Conservation (phyloP, 1,140 invertebrate genomes). For the Mamestra configurata region DNA sequence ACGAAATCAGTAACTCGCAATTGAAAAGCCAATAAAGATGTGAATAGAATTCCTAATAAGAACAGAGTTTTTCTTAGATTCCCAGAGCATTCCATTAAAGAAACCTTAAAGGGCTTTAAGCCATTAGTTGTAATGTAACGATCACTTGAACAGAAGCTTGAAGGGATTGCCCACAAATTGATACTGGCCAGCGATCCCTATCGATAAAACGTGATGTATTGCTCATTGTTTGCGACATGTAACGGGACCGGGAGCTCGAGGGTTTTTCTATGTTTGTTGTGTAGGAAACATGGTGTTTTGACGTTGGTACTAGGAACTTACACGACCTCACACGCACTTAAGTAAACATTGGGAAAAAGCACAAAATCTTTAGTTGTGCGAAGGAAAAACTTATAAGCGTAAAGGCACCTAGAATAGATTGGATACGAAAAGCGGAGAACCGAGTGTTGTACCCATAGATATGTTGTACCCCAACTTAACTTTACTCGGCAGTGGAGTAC, state of each 20-base stretch:
- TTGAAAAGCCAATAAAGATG: constrained; percentile 15
- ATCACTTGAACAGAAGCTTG: constrained; percentile 23
- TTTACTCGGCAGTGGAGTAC: too few species aligned
- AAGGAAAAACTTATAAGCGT: too few species aligned
- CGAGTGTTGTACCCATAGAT: not conserved
- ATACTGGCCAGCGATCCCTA: constrained; percentile 23
- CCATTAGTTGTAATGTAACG: constrained; percentile 29
- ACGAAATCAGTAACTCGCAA: constrained; percentile 5
- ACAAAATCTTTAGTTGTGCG: too few species aligned
- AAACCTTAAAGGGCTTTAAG: constrained; percentile 6
- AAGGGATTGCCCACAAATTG: constrained; percentile 37
- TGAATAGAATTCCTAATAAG: constrained; percentile 23
- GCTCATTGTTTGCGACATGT: constrained; percentile 34
- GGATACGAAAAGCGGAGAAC: not conserved
- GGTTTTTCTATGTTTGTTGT: constrained; percentile 2
- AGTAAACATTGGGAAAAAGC: too few species aligned
- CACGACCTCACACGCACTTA: not conserved
- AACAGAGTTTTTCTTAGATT: constrained; percentile 6
- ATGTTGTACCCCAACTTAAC: too few species aligned
- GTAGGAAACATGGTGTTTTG: constrained; percentile 10
- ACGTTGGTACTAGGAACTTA: not conserved
- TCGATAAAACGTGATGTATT: constrained; percentile 37
- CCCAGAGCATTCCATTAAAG: constrained; percentile 18
- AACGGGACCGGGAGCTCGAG: constrained; percentile 20
- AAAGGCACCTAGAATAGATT: not conserved